Base-by-base conservation (phyloP, 2,113 vertebrate genomes). In the Struthio camelus region DNA sequence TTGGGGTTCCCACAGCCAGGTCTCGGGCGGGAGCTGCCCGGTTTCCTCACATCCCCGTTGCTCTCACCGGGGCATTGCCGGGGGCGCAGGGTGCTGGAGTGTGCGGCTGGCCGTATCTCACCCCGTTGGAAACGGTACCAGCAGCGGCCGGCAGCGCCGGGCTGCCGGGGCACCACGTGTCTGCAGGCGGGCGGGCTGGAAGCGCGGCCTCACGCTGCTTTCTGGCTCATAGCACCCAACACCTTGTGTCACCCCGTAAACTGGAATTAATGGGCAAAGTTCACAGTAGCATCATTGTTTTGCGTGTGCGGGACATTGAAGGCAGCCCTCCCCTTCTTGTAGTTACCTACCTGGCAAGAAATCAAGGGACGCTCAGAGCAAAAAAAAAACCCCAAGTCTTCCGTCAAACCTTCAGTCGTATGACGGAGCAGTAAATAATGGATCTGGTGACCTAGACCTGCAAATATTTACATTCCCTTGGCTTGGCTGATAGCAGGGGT, bases 391-490 rank as follows among this genome's bases (percentile, higher is more conserved):
- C 65, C 94, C 72, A 56, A 71, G 91, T 73, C 87, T 96, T 90
- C 58, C 91, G 94, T 97, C 95, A 96, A 96, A 78, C 84, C 54
- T 71, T 56, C 89, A 78, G 92, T 72, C 78, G 77, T 18, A 54
- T 61, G 89, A 78, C 85, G 66, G 94, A 92, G 78, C 83, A 91
- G 93, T 96, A 97, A 97, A 97, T 97, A 97, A 97, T 91, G 89
- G 89, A 89, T 94, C 85, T 91, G 89, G 83, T 95, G 94, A 97
- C 92, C 89, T 88, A 91, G 91, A 87, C 95, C 93, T 96, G 89
- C 84, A 97, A 97, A 97, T 97, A 97, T 97, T 97, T 97, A 97
- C 96, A 94, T 97, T 97, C 62, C 78, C 69, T 70, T 70, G 91
- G 89, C 85, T 95, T 86, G 90, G 58, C 96, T 96, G 97, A 97